Conservation (phyloP, 2,113 vertebrate genomes). For the Strigops habroptila region DNA sequence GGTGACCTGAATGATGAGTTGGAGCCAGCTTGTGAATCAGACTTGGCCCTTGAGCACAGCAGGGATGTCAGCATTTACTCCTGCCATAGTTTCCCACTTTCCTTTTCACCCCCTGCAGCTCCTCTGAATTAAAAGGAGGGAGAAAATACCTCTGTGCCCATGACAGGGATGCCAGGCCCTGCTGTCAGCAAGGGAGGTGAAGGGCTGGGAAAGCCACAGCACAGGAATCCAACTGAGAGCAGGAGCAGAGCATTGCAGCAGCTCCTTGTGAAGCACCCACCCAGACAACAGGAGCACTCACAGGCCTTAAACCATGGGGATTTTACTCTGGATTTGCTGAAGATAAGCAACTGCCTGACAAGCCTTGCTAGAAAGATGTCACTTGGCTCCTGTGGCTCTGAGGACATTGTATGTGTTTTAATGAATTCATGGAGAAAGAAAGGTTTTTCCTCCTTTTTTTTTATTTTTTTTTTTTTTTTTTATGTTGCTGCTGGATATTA, state of each 20-base stretch:
- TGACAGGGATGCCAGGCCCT: not conserved
- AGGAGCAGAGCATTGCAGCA: not conserved
- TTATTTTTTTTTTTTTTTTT: not conserved
- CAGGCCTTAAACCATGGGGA: not conserved
- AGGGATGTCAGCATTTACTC: accelerated
- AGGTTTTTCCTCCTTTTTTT: not conserved
- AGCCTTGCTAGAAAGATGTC: not conserved
- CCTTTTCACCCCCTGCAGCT: not conserved
- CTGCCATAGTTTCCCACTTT: not conserved
- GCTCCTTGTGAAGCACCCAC: not conserved
- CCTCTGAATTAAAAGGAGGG: not conserved
- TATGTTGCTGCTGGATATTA: not conserved
- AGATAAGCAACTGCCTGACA: not conserved
- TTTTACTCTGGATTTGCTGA: not conserved
- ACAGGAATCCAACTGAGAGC: not conserved
- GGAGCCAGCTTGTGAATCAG: not conserved
- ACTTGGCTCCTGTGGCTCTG: not conserved
- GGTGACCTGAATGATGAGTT: not conserved
- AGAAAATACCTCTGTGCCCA: not conserved
- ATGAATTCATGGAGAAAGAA: not conserved
- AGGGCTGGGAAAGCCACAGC: not conserved
- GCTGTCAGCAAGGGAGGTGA: not conserved
- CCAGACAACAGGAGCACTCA: not conserved
- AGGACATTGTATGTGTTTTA: not conserved
- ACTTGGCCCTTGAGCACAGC: not conserved